Evolutionary conservation across 2,888 invertebrate genomes (phyloP), one percentile per base, ranked within the genome.

Genomic region (Plusia festucae): DNA sequence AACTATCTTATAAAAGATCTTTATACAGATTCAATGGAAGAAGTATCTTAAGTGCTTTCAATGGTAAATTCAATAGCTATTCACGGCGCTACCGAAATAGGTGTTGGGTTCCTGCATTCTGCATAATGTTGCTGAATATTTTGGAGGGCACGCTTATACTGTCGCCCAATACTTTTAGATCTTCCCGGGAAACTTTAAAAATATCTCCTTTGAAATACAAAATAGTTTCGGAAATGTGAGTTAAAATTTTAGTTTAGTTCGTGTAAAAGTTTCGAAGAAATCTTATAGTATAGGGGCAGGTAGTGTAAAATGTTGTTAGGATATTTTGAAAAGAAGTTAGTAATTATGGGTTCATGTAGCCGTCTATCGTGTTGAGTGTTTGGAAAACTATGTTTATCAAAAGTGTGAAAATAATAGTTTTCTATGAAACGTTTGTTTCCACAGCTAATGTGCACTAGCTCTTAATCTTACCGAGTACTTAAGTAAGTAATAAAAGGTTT

Each of bases 91-190:
- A 70, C 65, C 59, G 46, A 73, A 73, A 73, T 68, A 73, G 66
- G 68, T 74, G 75, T 60, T 15, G 52, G 78, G 73, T 68, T 81
- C 70, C 58, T 82, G 76, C 70, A 82, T 81, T 82, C 83, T 84
- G 81, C 81, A 85, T 84, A 81, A 80, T 61, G 63, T 60, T 54
- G 59, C 60, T 69, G 75, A 80, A 77, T 78, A 82, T 83, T 83
- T 76, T 70, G 70, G 62, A 69, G 61, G 53, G 55, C 32, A 52
- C 49, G 63, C 53, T 74, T 70, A 71, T 69, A 49, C 54, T 68
- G 44, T 77, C 67, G 52, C 71, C 67, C 58, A 68, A 73, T 60
- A 66, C 53, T 68, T 64, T 64, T 44, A 64, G 9, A 58, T 57
- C 65, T 55, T 73, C 46, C 49, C 58, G 34, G 30, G 60, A 9